These are phyloP conservation scores for Drosophila phalerata DNA, from an alignment of 2,888 invertebrate species.

Conservation along the genomic window DNA sequence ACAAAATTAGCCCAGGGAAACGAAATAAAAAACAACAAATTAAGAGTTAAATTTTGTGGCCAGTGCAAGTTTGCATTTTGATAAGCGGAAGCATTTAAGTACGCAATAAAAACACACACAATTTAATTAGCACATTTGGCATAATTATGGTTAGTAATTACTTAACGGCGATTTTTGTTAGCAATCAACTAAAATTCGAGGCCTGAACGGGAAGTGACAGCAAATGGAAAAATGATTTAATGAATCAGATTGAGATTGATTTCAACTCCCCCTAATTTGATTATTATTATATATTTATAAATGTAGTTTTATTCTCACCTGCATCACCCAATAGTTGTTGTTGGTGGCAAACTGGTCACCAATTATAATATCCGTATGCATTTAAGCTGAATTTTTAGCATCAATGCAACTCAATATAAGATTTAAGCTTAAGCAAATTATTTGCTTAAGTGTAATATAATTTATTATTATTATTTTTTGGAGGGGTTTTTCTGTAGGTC, in stretches of 20 bases:
- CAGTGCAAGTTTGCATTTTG: conserved; percentile 58
- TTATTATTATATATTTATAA: not conserved
- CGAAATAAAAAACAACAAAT: conserved; percentile 25
- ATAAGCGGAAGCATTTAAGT: conserved; percentile 70
- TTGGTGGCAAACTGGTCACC: conserved; percentile 86
- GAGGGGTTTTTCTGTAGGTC: conserved; percentile 1
- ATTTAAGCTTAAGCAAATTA: conserved; percentile 13
- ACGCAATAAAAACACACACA: conserved; percentile 29
- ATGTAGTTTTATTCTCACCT: conserved; percentile 78
- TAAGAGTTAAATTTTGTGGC: conserved; percentile 12
- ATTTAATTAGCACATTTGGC: conserved; percentile 69
- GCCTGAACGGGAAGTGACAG: conserved; percentile 30
- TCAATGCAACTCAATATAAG: conserved; percentile 43
- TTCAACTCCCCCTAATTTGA: not conserved
- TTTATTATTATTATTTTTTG: conserved; percentile 10
- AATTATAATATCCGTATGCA: conserved; percentile 86
- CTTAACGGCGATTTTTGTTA: conserved; percentile 34
- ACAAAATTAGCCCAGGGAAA: conserved; percentile 32
- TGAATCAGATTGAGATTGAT: not conserved
- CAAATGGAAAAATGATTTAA: not conserved
- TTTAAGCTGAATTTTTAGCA: conserved; percentile 81
- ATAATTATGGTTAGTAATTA: conserved; percentile 69
- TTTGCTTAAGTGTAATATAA: conserved; percentile 10
- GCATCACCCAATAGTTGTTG: conserved; percentile 86
- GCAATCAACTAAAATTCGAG: conserved; percentile 2